phyloP scores from a whole-genome alignment of 2,797 vertebrate genomes.

The Sphaeramia orbicularis region DNA sequence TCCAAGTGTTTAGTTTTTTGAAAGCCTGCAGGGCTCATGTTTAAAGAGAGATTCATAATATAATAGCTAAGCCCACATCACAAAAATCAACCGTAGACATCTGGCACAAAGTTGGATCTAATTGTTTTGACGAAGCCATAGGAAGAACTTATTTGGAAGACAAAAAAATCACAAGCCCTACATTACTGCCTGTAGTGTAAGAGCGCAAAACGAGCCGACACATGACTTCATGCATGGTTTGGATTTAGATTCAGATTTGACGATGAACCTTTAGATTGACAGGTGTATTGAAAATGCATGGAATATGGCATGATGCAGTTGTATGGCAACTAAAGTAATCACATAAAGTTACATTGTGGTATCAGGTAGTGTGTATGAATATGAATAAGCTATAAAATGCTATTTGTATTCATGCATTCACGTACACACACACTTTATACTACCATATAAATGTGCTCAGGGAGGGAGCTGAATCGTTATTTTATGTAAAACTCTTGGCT shows the following conservation, averaged over 20 bases:
- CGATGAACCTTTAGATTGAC: background rate
- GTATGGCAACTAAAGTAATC: background rate
- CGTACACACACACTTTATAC: too few relatives aligned
- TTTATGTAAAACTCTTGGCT: background rate
- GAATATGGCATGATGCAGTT: background rate
- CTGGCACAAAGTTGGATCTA: constrained; percentile 24
- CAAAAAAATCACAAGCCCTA: background rate
- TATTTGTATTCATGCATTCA: too few relatives aligned
- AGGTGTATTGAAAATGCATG: background rate
- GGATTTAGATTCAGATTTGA: background rate
- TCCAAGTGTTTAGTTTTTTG: constrained; percentile 43
- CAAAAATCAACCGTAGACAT: constrained; percentile 34
- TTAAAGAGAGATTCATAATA: constrained; percentile 52
- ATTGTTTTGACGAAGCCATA: constrained; percentile 33
- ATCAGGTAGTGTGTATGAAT: background rate
- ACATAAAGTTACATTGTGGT: background rate
- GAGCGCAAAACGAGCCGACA: background rate
- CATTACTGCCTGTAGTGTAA: background rate
- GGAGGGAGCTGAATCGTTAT: background rate
- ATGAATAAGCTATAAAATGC: constrained; percentile 1
- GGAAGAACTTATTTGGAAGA: background rate
- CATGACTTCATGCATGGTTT: background rate
- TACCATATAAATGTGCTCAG: background rate
- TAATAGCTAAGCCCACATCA: constrained; percentile 34
- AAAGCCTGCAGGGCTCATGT: constrained; percentile 37